These are phyloP conservation scores for Silvanus unidentatus DNA, from an alignment of 2,888 invertebrate species.

Conservation along the genomic window DNA sequence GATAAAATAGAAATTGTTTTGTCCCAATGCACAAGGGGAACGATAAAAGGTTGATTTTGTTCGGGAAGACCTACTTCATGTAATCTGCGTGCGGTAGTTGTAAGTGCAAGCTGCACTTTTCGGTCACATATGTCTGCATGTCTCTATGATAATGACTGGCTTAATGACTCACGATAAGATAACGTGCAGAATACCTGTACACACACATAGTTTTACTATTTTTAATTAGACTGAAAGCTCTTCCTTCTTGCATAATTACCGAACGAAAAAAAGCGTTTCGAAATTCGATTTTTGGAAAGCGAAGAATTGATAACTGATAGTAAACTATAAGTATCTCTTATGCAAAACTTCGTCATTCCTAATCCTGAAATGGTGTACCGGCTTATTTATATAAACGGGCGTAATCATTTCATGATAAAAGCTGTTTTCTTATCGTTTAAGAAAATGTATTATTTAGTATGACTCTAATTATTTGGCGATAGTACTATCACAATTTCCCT, in stretches of 20 bases:
- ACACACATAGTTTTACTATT: neutral
- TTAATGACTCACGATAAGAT: constrained; percentile 26
- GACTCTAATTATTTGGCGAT: constrained; percentile 32
- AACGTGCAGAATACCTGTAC: constrained; percentile 11
- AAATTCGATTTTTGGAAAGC: too few species aligned
- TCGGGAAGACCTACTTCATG: neutral
- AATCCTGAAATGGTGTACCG: constrained; percentile 30
- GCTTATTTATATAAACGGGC: constrained; percentile 32
- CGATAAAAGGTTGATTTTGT: too few species aligned
- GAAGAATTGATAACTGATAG: too few species aligned
- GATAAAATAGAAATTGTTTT: too few species aligned
- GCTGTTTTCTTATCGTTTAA: constrained; percentile 23
- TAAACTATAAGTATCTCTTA: too few species aligned
- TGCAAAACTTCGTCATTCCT: neutral
- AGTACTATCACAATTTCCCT: constrained; percentile 29
- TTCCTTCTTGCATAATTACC: too few species aligned
- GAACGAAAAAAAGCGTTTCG: too few species aligned
- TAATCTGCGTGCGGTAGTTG: constrained; percentile 5
- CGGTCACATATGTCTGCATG: constrained; percentile 17
- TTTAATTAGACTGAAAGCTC: neutral
- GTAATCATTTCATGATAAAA: constrained; percentile 29
- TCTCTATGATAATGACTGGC: constrained; percentile 27
- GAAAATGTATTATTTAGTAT: constrained; percentile 30
- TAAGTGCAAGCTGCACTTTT: constrained; percentile 26
- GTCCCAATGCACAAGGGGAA: too few species aligned